A percentile compares a stretch with the other conserved stretches of the same genome.
phyloP scores from a whole-genome alignment of 2,888 invertebrate species.

The Actias luna region DNA sequence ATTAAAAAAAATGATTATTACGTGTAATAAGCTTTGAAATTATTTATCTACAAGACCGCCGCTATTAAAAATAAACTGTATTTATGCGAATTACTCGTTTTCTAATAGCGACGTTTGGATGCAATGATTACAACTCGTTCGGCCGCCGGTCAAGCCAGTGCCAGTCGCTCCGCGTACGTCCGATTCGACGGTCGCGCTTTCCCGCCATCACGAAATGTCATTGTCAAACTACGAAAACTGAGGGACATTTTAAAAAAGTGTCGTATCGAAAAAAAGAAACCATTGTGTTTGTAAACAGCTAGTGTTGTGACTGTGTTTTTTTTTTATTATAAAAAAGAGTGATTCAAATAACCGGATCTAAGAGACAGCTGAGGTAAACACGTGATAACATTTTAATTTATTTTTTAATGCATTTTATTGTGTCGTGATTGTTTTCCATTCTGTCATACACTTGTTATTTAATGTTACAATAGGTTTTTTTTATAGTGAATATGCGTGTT shows the following conservation, averaged over 20 bases:
- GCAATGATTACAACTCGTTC: constrained; percentile 48
- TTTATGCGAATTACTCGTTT: constrained; percentile 71
- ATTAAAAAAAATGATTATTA: constrained; percentile 13
- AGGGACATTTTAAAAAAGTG: constrained; percentile 35
- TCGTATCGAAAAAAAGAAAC: constrained; percentile 14
- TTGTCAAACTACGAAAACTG: constrained; percentile 27
- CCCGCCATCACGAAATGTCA: constrained; percentile 39
- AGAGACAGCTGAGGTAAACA: constrained; percentile 51
- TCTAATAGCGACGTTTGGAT: constrained; percentile 66
- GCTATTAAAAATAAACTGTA: constrained; percentile 53
- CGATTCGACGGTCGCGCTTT: constrained; percentile 42
- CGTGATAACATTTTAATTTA: constrained; percentile 45
- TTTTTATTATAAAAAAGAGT: constrained; percentile 31
- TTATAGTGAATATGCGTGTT: neutral
- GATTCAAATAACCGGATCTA: constrained; percentile 40
- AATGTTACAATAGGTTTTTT: constrained; percentile 8
- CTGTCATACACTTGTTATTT: constrained; percentile 24
- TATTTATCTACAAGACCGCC: constrained; percentile 29
- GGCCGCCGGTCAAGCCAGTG: constrained; percentile 36
- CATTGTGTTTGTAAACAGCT: constrained; percentile 41
- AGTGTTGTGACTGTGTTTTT: constrained; percentile 45
- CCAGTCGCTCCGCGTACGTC: constrained; percentile 58
- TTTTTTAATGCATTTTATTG: constrained; percentile 26
- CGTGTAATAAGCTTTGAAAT: constrained; percentile 32
- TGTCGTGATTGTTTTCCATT: constrained; percentile 38